Percentiles rank a stretch among this genome's conserved stretches.
These are phyloP conservation scores for Prolemur simus DNA, from an alignment of 2,113 vertebrate genomes.

Conservation along the genomic window DNA sequence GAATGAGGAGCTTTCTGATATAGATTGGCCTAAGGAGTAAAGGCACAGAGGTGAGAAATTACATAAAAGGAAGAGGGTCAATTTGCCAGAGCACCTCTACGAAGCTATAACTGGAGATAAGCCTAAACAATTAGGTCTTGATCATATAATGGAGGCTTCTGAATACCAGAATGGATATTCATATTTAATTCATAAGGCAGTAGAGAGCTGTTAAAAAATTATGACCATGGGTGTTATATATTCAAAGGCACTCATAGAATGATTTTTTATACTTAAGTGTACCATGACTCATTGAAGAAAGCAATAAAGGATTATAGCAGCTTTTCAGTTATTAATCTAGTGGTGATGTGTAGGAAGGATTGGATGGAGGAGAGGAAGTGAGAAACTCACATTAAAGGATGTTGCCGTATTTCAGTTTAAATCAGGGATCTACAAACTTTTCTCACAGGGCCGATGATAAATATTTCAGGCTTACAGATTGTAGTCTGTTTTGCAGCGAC, in stretches of 20 bases:
- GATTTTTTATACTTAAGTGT: constrained; percentile 1
- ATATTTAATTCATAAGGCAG: constrained; percentile 35
- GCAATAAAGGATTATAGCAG: constrained; percentile 31
- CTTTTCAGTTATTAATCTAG: neutral
- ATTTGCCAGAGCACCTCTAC: neutral
- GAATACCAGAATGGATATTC: neutral
- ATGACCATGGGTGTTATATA: neutral
- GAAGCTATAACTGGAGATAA: neutral
- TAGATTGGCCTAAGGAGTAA: neutral
- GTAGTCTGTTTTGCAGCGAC: neutral
- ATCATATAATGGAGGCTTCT: neutral
- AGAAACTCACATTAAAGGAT: neutral
- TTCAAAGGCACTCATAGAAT: neutral
- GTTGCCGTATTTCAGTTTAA: neutral
- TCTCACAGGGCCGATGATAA: neutral
- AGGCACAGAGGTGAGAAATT: neutral
- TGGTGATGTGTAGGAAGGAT: neutral
- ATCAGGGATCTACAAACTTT: neutral
- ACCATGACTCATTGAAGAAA: neutral
- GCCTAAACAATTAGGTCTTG: neutral
- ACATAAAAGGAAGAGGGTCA: neutral
- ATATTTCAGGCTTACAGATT: neutral
- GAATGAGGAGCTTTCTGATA: neutral
- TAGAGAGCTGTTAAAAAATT: constrained; percentile 1
- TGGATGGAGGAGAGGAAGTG: neutral